Conservation (phyloP, 1,140 invertebrate species). For the Drosophila guanche region DNA sequence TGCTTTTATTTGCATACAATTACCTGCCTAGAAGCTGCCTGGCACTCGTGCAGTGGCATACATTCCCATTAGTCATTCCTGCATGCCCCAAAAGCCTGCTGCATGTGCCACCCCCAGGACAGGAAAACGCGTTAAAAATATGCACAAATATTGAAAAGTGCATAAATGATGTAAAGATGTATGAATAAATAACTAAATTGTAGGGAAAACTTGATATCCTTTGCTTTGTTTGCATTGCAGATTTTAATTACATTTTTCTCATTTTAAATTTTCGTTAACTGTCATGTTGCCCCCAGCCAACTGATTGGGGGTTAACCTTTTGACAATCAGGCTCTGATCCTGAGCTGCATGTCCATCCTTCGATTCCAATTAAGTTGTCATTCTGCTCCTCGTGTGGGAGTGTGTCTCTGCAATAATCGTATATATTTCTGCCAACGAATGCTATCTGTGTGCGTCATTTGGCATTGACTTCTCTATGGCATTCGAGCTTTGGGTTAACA, state of each 20-base stretch:
- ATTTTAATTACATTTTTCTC: constrained; percentile 19
- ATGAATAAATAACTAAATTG: too few relatives aligned
- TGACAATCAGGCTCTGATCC: constrained; percentile 25
- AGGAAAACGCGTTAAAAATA: not conserved
- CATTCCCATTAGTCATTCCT: not conserved
- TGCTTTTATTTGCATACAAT: constrained; percentile 28
- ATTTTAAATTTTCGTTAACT: not conserved
- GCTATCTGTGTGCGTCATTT: constrained; percentile 39
- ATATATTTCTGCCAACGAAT: constrained; percentile 28
- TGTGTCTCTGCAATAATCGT: constrained; percentile 55
- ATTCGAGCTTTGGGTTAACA: constrained; percentile 41
- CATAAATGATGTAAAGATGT: too few relatives aligned
- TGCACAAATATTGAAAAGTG: not conserved
- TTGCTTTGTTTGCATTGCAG: too few relatives aligned
- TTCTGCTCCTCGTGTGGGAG: constrained; percentile 14
- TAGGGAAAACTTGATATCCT: too few relatives aligned
- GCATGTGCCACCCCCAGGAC: not conserved
- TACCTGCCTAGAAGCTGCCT: constrained; percentile 8
- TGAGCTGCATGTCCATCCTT: constrained; percentile 40
- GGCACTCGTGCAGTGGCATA: constrained; percentile 11
- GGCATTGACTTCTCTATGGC: constrained; percentile 40
- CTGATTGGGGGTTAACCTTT: constrained; percentile 19
- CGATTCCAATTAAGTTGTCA: constrained; percentile 65
- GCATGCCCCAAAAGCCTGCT: not conserved
- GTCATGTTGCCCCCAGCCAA: not conserved